These are phyloP conservation scores for Oxyruncus cristatus DNA, from an alignment of 2,113 vertebrate genomes.

Conservation along the genomic window DNA sequence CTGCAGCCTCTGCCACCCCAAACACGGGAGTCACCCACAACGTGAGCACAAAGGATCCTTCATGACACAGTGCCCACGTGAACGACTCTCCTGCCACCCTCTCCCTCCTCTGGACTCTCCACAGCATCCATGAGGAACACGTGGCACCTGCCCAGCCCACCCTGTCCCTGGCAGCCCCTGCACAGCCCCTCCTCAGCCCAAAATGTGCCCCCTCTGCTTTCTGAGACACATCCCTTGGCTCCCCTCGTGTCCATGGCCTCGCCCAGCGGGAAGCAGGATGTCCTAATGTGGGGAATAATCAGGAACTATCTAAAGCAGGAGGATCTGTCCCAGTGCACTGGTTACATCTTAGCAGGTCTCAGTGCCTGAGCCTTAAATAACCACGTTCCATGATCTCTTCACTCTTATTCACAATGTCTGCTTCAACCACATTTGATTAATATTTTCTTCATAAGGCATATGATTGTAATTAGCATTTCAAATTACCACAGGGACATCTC, in stretches of 20 bases:
- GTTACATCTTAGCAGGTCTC: background rate
- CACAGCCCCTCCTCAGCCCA: background rate
- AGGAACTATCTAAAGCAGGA: background rate
- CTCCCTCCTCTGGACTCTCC: background rate
- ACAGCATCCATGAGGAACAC: accelerated
- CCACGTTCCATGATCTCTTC: background rate
- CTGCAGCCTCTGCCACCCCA: background rate
- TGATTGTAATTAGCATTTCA: constrained; percentile 68
- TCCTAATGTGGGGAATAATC: accelerated
- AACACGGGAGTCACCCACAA: background rate
- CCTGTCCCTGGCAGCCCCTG: background rate
- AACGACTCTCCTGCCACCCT: background rate
- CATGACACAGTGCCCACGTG: accelerated
- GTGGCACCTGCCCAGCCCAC: background rate
- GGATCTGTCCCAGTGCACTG: background rate
- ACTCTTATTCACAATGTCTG: background rate
- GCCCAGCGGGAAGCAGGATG: background rate
- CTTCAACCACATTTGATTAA: constrained; percentile 43
- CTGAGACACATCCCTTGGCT: background rate
- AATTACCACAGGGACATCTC: constrained; percentile 57
- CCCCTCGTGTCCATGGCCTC: accelerated
- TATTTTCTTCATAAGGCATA: constrained; percentile 53
- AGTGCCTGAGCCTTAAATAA: background rate
- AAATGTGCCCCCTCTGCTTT: background rate
- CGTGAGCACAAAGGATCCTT: background rate